These are phyloP conservation scores for Ichneumon xanthorius DNA, from an alignment of 2,888 invertebrate species.

Conservation along the genomic window DNA sequence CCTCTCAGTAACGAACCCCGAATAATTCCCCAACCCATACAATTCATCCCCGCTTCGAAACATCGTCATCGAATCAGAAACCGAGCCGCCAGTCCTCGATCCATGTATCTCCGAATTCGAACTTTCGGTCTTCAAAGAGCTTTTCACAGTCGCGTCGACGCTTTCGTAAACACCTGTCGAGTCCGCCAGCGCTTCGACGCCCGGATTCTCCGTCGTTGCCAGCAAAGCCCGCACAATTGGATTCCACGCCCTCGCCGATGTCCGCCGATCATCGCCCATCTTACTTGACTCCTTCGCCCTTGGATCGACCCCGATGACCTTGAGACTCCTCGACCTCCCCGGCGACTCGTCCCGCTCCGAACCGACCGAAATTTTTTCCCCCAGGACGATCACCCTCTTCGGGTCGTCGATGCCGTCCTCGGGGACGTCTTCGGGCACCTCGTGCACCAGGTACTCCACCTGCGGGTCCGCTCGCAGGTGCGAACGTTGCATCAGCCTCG, in stretches of 20 bases:
- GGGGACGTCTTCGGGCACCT: not conserved
- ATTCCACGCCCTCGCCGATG: not conserved
- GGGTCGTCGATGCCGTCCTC: constrained; percentile 2
- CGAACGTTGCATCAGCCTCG: constrained; percentile 81
- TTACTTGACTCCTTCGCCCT: not conserved
- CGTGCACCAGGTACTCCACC: constrained; percentile 67
- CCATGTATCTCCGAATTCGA: constrained; percentile 48
- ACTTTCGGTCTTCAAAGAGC: not conserved
- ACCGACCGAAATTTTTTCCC: constrained; percentile 32
- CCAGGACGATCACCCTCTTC: constrained; percentile 50
- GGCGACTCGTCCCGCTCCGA: not conserved
- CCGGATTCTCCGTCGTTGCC: not conserved
- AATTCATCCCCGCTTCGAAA: not conserved
- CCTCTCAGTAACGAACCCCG: not conserved
- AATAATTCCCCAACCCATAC: not conserved
- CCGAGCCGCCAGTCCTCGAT: not conserved
- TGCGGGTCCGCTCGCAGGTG: constrained; percentile 70
- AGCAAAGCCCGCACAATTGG: constrained; percentile 41
- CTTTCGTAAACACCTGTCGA: constrained; percentile 62
- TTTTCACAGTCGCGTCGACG: constrained; percentile 29
- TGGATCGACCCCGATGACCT: not conserved
- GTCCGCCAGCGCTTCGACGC: not conserved
- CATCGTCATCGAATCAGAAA: not conserved
- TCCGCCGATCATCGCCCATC: not conserved
- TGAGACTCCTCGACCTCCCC: not conserved